Evolutionary conservation across 2,113 vertebrate genomes (phyloP).

Genomic region (Mixornis gularis): DNA sequence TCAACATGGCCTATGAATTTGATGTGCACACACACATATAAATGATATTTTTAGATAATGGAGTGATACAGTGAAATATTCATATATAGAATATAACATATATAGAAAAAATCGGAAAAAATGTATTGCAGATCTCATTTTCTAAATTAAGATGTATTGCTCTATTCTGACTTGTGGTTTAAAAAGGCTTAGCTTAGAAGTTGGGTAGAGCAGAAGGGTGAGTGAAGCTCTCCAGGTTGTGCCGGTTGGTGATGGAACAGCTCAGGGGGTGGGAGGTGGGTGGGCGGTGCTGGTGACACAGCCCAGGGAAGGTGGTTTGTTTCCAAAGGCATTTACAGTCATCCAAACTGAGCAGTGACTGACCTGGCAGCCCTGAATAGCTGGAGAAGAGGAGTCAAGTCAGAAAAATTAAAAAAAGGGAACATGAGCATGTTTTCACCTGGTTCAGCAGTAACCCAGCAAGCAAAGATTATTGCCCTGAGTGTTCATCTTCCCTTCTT

Average conservation of each 20-base stretch:
- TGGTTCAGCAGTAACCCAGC: neutral
- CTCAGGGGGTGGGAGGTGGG: neutral
- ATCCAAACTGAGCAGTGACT: neutral
- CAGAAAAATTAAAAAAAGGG: neutral
- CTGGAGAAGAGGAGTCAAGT: neutral
- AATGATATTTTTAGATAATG: neutral
- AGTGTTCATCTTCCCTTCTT: neutral
- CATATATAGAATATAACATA: neutral
- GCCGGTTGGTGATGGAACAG: neutral
- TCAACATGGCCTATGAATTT: neutral
- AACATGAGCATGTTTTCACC: neutral
- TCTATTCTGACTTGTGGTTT: neutral
- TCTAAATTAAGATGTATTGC: neutral
- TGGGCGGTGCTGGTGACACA: neutral
- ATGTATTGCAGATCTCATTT: neutral
- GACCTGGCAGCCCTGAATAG: neutral
- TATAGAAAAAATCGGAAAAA: neutral
- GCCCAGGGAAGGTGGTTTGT: neutral
- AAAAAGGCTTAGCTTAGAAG: neutral
- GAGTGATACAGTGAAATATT: neutral
- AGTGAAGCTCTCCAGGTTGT: neutral
- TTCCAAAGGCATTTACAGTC: neutral
- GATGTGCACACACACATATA: neutral
- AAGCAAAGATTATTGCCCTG: neutral
- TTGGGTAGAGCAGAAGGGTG: neutral